Evolutionary conservation across 1,140 invertebrate genomes (phyloP).

Genomic region (Agrypnia vestita): DNA sequence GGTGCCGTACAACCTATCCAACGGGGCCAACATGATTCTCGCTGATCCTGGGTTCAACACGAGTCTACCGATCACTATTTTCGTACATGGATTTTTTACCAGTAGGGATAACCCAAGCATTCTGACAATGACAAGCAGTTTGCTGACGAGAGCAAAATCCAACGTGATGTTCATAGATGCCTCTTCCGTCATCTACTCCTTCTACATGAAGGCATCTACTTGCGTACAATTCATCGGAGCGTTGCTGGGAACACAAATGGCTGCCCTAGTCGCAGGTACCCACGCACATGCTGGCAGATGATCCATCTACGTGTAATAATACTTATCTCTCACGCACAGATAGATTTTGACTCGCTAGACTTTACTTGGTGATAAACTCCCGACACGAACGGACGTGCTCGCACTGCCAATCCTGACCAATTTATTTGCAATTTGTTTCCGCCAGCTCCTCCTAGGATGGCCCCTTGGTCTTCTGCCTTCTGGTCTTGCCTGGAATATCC

Average conservation of each 20-base stretch:
- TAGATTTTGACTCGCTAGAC: no score
- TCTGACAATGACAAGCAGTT: background rate
- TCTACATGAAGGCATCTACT: slow-evolving; percentile 25
- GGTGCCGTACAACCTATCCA: background rate
- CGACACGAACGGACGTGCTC: no score
- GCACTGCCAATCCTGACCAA: no score
- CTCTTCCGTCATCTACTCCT: slow-evolving; percentile 13
- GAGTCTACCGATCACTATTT: background rate
- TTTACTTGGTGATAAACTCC: no score
- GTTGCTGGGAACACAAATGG: slow-evolving; percentile 4
- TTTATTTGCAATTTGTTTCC: no score
- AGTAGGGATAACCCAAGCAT: background rate
- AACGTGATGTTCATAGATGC: slow-evolving; percentile 31
- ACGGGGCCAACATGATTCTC: background rate
- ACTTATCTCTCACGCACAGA: no score
- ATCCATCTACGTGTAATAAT: no score
- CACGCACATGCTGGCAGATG: no score
- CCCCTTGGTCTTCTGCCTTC: no score
- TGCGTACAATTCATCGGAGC: slow-evolving; percentile 17
- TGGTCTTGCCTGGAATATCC: no score
- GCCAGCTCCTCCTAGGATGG: no score
- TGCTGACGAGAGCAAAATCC: background rate
- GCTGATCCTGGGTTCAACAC: slow-evolving; percentile 1
- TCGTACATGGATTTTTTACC: slow-evolving; percentile 28
- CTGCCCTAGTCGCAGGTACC: background rate